A percentile compares a stretch with the other conserved stretches of the same genome.
phyloP scores from a whole-genome alignment of 2,888 invertebrate genomes.

The Drosophila sordidula region DNA sequence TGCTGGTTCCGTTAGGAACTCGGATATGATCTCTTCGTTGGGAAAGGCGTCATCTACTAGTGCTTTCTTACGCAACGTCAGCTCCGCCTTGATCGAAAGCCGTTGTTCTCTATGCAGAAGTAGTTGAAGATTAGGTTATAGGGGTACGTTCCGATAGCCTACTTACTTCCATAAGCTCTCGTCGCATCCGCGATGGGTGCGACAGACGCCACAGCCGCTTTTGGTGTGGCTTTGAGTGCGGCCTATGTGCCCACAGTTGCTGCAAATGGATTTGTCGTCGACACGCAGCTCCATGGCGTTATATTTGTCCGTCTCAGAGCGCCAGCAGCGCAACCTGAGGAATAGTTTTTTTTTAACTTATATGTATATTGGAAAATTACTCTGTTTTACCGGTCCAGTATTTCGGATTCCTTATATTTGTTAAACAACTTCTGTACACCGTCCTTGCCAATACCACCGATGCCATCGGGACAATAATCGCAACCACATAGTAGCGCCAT shows the following conservation, averaged over 20 bases:
- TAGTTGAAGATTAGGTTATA: neutral
- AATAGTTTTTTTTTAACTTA: accelerated
- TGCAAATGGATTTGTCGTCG: constrained; percentile 88
- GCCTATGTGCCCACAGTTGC: constrained; percentile 90
- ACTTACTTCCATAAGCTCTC: constrained; percentile 87
- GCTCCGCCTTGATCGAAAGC: constrained; percentile 88
- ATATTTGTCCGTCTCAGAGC: constrained; percentile 86
- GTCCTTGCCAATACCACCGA: constrained; percentile 92
- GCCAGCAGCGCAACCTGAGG: constrained; percentile 88
- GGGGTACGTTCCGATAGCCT: neutral
- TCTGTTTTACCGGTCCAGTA: constrained; percentile 87
- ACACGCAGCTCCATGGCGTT: constrained; percentile 86
- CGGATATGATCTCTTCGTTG: constrained; percentile 90
- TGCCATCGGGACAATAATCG: constrained; percentile 92
- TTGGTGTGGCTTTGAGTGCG: constrained; percentile 87
- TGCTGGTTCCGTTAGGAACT: constrained; percentile 88
- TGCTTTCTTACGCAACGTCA: constrained; percentile 89
- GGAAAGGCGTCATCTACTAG: constrained; percentile 89
- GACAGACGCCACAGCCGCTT: constrained; percentile 89
- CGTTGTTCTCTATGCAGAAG: constrained; percentile 86
- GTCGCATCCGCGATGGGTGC: constrained; percentile 87
- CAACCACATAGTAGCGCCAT: constrained; percentile 94
- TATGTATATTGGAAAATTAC: accelerated
- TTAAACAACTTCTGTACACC: constrained; percentile 90
- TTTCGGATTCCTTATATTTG: constrained; percentile 87